Evolutionary conservation across 2,888 invertebrate species (phyloP).

Genomic region (Homarus gammarus): DNA sequence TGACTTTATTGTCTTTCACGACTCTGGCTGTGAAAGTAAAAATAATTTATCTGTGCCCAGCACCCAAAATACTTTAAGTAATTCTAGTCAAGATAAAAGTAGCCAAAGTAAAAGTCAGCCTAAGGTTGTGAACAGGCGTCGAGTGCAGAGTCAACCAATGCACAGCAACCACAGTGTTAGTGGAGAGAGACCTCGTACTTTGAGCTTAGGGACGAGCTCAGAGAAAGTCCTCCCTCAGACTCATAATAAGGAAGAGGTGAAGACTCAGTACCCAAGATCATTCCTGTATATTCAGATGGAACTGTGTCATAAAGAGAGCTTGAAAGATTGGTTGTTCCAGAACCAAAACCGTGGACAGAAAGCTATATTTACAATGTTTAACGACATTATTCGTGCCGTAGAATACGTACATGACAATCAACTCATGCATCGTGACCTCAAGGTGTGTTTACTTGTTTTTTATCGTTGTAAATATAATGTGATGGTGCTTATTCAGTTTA

Average conservation of each 20-base stretch:
- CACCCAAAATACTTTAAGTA: background rate
- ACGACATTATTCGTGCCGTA: slow-evolving; percentile 95
- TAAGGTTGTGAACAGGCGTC: slow-evolving; percentile 1
- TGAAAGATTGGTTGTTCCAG: slow-evolving; percentile 91
- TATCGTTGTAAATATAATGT: background rate
- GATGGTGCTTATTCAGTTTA: too few relatives aligned
- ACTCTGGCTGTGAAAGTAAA: slow-evolving; percentile 2
- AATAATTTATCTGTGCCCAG: background rate
- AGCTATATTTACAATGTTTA: slow-evolving; percentile 86
- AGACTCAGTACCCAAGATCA: slow-evolving; percentile 79
- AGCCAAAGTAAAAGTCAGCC: slow-evolving; percentile 5
- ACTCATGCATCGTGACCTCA: slow-evolving; percentile 96
- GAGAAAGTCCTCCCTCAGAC: background rate
- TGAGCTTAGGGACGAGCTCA: slow-evolving; percentile 6
- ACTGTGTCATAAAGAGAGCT: slow-evolving; percentile 91
- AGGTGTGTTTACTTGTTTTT: slow-evolving; percentile 79
- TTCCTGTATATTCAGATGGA: slow-evolving; percentile 99
- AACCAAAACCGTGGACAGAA: slow-evolving; percentile 77
- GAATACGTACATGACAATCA: slow-evolving; percentile 96
- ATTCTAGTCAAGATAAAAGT: slow-evolving; percentile 26
- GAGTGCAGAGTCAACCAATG: slow-evolving; percentile 37
- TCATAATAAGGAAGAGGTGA: background rate
- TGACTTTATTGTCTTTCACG: slow-evolving; percentile 45
- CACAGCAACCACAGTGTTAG: background rate
- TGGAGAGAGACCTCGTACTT: slow-evolving; percentile 27